Evolutionary conservation across 2,797 vertebrate genomes (phyloP).

Genomic region (Sebastes nivosus): DNA sequence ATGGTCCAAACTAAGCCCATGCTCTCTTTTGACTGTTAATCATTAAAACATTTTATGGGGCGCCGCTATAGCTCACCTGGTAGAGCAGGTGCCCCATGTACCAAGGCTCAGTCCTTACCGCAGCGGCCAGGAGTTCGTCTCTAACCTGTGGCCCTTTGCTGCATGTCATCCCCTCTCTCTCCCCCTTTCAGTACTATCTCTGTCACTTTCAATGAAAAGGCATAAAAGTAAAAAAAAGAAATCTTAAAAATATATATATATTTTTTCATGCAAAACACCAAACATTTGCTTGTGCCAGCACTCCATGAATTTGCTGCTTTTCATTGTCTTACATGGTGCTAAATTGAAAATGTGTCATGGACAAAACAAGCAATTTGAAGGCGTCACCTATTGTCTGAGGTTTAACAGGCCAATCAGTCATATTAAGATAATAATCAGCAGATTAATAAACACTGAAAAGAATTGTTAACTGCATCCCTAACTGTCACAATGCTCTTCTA

Average conservation of each 20-base stretch:
- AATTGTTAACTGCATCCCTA: not conserved
- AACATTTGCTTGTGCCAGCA: not conserved
- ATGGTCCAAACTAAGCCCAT: not conserved
- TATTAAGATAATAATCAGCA: not conserved
- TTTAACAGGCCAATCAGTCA: not conserved
- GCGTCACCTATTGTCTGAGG: not conserved
- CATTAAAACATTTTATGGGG: no score
- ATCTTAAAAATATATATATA: no score
- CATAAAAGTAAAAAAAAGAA: no score
- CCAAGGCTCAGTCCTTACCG: no score
- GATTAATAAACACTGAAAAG: not conserved
- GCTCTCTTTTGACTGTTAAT: not conserved
- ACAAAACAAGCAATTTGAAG: not conserved
- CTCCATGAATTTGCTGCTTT: not conserved
- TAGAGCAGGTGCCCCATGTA: no score
- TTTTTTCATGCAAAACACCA: not conserved
- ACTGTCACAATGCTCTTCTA: not conserved
- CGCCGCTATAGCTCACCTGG: no score
- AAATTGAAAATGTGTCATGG: not conserved
- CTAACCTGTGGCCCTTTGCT: no score
- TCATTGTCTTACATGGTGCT: not conserved
- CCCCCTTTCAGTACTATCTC: no score
- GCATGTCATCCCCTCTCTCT: no score
- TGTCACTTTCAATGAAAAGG: no score
- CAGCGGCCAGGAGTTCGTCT: no score